Conservation (phyloP, 2,797 vertebrate genomes). For the Poecilia picta region DNA sequence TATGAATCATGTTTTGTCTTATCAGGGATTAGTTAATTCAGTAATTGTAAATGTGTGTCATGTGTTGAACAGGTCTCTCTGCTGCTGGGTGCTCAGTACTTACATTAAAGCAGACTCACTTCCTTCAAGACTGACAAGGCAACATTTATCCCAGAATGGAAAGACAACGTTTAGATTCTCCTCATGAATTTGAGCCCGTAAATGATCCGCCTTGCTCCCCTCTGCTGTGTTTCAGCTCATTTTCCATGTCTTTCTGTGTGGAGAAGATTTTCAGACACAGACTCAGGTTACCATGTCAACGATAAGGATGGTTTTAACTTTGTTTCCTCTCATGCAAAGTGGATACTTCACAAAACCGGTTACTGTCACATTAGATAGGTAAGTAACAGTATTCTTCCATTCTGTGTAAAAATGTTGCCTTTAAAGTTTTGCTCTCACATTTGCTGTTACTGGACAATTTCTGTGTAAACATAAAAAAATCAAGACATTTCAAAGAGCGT, state of each 20-base stretch:
- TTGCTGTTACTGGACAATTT: slow-evolving; percentile 10
- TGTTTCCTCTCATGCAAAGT: background rate
- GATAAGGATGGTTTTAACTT: background rate
- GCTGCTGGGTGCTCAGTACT: slow-evolving; percentile 78
- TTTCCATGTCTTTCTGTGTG: background rate
- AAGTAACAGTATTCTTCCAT: slow-evolving; percentile 5
- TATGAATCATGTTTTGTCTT: background rate
- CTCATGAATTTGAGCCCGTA: background rate
- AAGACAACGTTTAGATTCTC: background rate
- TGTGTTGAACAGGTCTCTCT: slow-evolving; percentile 73
- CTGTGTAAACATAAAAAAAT: background rate
- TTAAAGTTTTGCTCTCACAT: slow-evolving; percentile 20
- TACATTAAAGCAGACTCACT: slow-evolving; percentile 89
- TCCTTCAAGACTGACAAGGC: slow-evolving; percentile 85
- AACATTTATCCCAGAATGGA: slow-evolving; percentile 57
- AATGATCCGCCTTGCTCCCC: background rate
- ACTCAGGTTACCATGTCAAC: background rate
- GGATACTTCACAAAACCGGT: background rate
- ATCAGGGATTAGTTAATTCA: background rate
- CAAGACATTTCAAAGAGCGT: slow-evolving; percentile 16
- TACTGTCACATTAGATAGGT: background rate
- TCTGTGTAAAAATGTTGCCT: slow-evolving; percentile 65
- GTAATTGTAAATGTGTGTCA: slow-evolving; percentile 9
- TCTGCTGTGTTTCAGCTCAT: background rate
- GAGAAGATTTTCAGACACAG: background rate